phyloP scores from a whole-genome alignment of 1,140 invertebrate genomes.

The Mercenaria mercenaria region DNA sequence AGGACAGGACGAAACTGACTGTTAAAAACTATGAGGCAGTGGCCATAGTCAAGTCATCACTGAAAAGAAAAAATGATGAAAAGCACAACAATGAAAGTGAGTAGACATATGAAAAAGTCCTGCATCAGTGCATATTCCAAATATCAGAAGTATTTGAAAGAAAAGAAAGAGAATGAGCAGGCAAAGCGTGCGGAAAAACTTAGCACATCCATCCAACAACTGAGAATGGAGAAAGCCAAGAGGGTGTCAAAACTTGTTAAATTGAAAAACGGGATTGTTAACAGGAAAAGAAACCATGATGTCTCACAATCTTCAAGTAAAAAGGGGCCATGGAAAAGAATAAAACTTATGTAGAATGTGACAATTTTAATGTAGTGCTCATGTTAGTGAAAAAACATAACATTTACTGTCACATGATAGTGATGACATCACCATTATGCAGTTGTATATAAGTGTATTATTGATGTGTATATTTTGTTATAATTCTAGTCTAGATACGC shows the following conservation, averaged over 20 bases:
- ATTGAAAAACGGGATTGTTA: background rate
- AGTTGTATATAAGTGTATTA: background rate
- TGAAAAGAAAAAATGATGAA: constrained; percentile 27
- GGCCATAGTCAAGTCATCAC: constrained; percentile 25
- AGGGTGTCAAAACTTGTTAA: constrained; percentile 21
- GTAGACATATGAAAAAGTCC: background rate
- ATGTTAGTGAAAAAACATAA: background rate
- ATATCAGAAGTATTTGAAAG: background rate
- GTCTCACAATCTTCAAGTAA: background rate
- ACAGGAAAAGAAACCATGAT: background rate
- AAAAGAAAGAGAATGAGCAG: background rate
- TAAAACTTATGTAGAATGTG: background rate
- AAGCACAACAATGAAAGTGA: background rate
- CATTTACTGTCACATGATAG: background rate
- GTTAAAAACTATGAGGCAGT: constrained; percentile 51
- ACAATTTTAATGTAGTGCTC: no score
- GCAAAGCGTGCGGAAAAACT: constrained; percentile 20
- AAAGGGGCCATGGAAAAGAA: constrained; percentile 23
- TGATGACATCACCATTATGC: background rate
- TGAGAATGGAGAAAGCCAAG: constrained; percentile 18
- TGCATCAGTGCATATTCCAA: background rate
- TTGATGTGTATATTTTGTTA: background rate
- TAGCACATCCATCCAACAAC: constrained; percentile 1
- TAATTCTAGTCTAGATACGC: no score
- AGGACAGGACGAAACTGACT: constrained; percentile 54